These are phyloP conservation scores for western clawed frog (Xenopus tropicalis) DNA, from an alignment of 2,113 vertebrate species.

Conservation along the genomic window UCB_Xtro_10.0 CM004446.2:52535001-52535500, in stretches of 20 bases:
- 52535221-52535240: background rate
- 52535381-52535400: background rate
- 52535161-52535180: background rate
- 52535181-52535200: background rate
- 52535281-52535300: background rate
- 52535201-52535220: background rate
- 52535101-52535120: background rate
- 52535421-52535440: background rate
- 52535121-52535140: background rate
- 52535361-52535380: background rate
- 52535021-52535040: background rate
- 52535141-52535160: conserved; percentile 3
- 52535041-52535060: background rate
- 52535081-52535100: background rate
- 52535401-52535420: conserved; percentile 4
- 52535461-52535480: too few species aligned
- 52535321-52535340: background rate
- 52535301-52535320: background rate
- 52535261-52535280: conserved; percentile 11
- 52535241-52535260: background rate
- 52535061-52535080: background rate
- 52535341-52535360: background rate
- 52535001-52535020: background rate
- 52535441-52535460: too few species aligned
- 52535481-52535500: too few species aligned